phyloP scores from a whole-genome alignment of 2,888 invertebrate species.

The Hydriomena furcata region DNA sequence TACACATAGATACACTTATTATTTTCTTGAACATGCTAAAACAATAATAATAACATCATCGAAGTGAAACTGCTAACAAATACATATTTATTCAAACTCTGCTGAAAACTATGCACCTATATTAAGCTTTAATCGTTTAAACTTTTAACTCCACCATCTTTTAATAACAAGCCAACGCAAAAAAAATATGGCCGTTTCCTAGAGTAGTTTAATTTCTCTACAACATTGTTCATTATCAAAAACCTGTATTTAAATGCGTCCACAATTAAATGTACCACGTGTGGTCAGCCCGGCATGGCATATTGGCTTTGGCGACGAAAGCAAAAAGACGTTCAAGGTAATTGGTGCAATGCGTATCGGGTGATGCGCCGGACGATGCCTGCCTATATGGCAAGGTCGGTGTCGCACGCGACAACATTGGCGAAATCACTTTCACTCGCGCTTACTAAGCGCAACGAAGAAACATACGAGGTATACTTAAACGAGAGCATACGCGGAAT shows the following conservation, averaged over 20 bases:
- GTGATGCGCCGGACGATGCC: constrained; percentile 38
- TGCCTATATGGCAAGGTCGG: constrained; percentile 78
- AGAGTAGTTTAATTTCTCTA: not conserved
- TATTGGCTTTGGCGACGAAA: constrained; percentile 52
- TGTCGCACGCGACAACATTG: constrained; percentile 69
- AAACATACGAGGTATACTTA: not conserved
- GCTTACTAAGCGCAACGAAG: constrained; percentile 51
- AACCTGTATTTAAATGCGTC: constrained; percentile 23
- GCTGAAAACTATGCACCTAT: no score
- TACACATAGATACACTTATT: not conserved
- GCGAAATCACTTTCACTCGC: constrained; percentile 79
- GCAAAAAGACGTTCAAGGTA: constrained; percentile 60
- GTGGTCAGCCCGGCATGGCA: constrained; percentile 45
- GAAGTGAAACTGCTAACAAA: constrained; percentile 3
- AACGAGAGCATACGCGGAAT: no score
- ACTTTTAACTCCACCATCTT: no score
- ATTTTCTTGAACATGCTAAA: constrained; percentile 4
- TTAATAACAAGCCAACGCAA: no score
- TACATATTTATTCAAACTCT: no score
- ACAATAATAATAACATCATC: not conserved
- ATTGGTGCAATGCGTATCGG: constrained; percentile 51
- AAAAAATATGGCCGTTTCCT: not conserved
- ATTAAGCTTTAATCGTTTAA: no score
- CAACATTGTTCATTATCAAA: constrained; percentile 8
- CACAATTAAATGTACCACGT: constrained; percentile 34